Percentiles rank a stretch among this genome's conserved stretches.
phyloP scores from a whole-genome alignment of 2,888 invertebrate species.

The Platyscelio sp. region DNA sequence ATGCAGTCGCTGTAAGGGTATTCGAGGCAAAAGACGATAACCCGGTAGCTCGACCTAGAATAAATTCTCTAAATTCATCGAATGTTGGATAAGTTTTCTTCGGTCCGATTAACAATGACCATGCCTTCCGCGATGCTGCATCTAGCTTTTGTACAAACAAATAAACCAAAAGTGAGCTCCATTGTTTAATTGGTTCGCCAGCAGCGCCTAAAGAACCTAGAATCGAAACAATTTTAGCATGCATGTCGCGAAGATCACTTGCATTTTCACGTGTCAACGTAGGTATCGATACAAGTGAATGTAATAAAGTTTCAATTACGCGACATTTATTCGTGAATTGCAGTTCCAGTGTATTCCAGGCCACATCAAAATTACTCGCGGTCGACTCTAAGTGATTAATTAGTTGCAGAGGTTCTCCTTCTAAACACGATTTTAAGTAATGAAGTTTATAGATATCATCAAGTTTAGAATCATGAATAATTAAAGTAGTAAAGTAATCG shows the following conservation, averaged over 20 bases:
- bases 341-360: too few relatives aligned
- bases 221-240: background rate
- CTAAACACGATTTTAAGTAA: background rate
- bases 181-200: background rate
- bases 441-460: background rate
- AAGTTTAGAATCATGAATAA: background rate
- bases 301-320: background rate
- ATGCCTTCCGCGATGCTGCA: background rate
- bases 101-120: background rate
- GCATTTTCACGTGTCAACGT: background rate
- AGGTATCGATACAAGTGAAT: background rate
- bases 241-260: background rate
- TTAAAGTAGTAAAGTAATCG: background rate
- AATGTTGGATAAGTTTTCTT: background rate
- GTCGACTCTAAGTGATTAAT: background rate
- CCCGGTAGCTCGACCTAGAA: background rate
- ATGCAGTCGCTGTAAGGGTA: too few relatives aligned
- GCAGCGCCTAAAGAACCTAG: background rate
- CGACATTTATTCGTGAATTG: background rate
- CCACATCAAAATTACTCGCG: too few relatives aligned
- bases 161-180: conserved; percentile 10
- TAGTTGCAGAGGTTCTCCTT: background rate
- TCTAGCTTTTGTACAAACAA: background rate
- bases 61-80: background rate
- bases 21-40: background rate